These are phyloP conservation scores for Gobio occitaniae DNA, from an alignment of 2,797 vertebrate genomes.

Conservation along the genomic window DNA sequence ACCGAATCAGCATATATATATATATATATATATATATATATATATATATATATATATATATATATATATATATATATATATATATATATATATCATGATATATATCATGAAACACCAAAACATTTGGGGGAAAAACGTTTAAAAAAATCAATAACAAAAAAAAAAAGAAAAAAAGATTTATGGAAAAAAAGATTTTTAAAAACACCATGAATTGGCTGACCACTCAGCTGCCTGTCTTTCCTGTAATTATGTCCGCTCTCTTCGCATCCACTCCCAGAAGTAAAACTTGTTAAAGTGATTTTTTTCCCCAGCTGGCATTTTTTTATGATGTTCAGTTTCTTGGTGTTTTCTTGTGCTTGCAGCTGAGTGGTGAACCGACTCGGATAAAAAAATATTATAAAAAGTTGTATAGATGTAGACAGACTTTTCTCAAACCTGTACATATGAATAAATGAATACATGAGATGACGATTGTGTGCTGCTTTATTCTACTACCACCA, in stretches of 20 bases:
- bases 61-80: conserved; percentile 53
- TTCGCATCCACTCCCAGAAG: conserved; percentile 66
- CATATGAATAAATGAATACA: conserved; percentile 85
- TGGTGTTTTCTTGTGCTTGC: conserved; percentile 69
- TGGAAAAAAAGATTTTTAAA: conserved; percentile 70
- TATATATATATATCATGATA: conserved; percentile 60
- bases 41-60: conserved; percentile 70
- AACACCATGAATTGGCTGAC: conserved; percentile 74
- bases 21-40: conserved; percentile 72
- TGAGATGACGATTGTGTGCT: conserved; percentile 72
- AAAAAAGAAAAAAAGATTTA: conserved; percentile 75
- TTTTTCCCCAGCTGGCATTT: conserved; percentile 53
- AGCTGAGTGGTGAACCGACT: conserved; percentile 81
- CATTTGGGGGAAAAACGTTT: conserved; percentile 82
- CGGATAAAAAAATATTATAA: conserved; percentile 72
- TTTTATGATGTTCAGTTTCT: conserved; percentile 71
- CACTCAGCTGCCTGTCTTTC: conserved; percentile 76
- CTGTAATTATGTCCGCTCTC: conserved; percentile 68
- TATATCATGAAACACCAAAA: conserved; percentile 84
- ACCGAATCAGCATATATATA: conserved; percentile 62
- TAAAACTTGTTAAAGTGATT: conserved; percentile 70
- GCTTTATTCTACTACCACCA: conserved; percentile 21
- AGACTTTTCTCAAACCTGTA: conserved; percentile 89
- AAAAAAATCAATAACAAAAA: conserved; percentile 83
- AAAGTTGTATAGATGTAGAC: conserved; percentile 87